Evolutionary conservation across 2,797 vertebrate genomes (phyloP).

Genomic region (Choloepus didactylus): DNA sequence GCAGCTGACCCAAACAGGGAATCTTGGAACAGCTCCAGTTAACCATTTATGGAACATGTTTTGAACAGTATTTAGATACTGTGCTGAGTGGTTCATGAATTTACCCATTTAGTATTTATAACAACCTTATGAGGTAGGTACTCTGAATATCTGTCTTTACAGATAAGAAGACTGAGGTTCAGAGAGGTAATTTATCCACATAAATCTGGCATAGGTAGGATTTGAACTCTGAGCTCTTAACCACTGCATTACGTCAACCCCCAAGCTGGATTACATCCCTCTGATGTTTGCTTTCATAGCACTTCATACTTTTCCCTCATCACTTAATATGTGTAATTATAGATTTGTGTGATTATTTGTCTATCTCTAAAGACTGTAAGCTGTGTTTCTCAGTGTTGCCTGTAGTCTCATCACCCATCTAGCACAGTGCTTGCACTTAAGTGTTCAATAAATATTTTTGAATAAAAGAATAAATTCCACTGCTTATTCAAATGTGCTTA

Average conservation of each 20-base stretch:
- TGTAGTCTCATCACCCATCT: background rate
- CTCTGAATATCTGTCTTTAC: background rate
- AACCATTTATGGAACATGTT: background rate
- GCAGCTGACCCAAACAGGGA: background rate
- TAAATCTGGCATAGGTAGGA: background rate
- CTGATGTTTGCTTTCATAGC: background rate
- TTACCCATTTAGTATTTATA: conserved; percentile 45
- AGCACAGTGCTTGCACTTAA: background rate
- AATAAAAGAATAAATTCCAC: conserved; percentile 8
- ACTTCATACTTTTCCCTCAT: background rate
- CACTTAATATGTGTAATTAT: background rate
- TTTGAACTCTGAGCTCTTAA: conserved; percentile 23
- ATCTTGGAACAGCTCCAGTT: background rate
- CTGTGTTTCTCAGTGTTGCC: conserved; percentile 2
- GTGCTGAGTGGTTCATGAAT: background rate
- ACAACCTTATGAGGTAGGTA: background rate
- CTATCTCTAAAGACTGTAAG: background rate
- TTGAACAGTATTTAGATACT: background rate
- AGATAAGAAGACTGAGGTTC: conserved; percentile 25
- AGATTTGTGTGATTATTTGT: conserved; percentile 33
- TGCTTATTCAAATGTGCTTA: conserved; percentile 31
- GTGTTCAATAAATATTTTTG: conserved; percentile 46
- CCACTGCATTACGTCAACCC: background rate
- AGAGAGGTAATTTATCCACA: background rate
- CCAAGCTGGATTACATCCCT: background rate